Percentiles rank a stretch among this genome's conserved stretches.
Evolutionary conservation across 1,140 invertebrate species (phyloP).

Genomic region (Nomia melanderi): DNA sequence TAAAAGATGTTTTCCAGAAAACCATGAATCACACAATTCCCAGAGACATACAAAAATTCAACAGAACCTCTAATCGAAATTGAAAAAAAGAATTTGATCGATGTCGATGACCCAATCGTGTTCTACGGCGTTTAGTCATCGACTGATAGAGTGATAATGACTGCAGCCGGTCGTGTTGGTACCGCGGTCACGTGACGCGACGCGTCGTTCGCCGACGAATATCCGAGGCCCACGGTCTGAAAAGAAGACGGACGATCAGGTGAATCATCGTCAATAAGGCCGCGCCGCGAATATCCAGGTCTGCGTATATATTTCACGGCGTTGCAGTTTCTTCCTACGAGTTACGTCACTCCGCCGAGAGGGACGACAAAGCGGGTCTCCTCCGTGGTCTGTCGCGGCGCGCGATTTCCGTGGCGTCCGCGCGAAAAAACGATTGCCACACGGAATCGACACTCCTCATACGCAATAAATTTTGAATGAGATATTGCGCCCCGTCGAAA

Average conservation of each 20-base stretch:
- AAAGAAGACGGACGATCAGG: conserved; percentile 37
- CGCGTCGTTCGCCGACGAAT: conserved; percentile 23
- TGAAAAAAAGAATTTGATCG: too few species aligned
- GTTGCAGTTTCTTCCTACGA: conserved; percentile 41
- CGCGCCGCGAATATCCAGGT: conserved; percentile 39
- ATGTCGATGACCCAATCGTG: too few species aligned
- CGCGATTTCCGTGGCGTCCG: conserved; percentile 37
- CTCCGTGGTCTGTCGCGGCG: conserved; percentile 12
- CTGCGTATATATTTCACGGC: conserved; percentile 22
- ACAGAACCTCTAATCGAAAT: too few species aligned
- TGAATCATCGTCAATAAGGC: conserved; percentile 57
- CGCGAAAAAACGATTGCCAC: conserved; percentile 33
- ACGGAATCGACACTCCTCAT: conserved; percentile 26
- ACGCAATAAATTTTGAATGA: conserved; percentile 9
- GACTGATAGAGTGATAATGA: background rate
- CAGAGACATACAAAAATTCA: too few species aligned
- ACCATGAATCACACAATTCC: too few species aligned
- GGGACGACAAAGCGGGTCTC: conserved; percentile 32
- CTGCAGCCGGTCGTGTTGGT: background rate
- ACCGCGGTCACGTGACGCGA: background rate
- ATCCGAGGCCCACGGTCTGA: conserved; percentile 30
- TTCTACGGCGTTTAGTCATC: too few species aligned
- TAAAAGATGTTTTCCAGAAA: too few species aligned
- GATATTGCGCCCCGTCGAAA: background rate
- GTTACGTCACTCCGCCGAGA: conserved; percentile 49